These are phyloP conservation scores for Anorthoa munda DNA, from an alignment of 2,888 invertebrate genomes.

Conservation along the genomic window DNA sequence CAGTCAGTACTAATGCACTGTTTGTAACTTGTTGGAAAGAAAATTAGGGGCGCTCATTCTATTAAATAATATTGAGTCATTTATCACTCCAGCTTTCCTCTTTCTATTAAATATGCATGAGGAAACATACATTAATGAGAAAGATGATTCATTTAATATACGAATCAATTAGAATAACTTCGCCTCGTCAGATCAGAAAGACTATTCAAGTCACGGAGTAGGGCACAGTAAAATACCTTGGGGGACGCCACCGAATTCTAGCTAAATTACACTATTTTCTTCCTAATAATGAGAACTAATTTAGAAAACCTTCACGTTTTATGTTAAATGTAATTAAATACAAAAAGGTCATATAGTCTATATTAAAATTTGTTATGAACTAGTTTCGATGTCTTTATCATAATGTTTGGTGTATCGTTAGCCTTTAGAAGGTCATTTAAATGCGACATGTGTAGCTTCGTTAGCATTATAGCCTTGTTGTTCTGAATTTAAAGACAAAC, in stretches of 20 bases:
- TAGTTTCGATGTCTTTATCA: slow-evolving; percentile 4
- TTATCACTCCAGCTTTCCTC: neutral
- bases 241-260: neutral
- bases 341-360: neutral
- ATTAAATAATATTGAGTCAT: neutral
- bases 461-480: slow-evolving; percentile 6
- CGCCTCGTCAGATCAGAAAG: neutral
- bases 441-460: slow-evolving; percentile 19
- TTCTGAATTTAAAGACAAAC: slow-evolving; percentile 22
- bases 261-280: neutral
- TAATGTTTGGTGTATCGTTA: slow-evolving; percentile 7
- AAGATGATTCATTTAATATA: too few relatives aligned
- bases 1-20: slow-evolving; percentile 1
- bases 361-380: neutral
- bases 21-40: neutral
- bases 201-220: neutral
- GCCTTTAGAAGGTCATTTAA: slow-evolving; percentile 26
- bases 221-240: slow-evolving; percentile 12
- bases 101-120: neutral
- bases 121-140: neutral
- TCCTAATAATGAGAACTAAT: neutral
- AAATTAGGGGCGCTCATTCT: neutral
- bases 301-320: slow-evolving; percentile 7
- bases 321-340: slow-evolving; percentile 1
- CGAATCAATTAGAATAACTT: too few relatives aligned